phyloP scores from a whole-genome alignment of 2,797 vertebrate species.

The Alectoris magna region DNA sequence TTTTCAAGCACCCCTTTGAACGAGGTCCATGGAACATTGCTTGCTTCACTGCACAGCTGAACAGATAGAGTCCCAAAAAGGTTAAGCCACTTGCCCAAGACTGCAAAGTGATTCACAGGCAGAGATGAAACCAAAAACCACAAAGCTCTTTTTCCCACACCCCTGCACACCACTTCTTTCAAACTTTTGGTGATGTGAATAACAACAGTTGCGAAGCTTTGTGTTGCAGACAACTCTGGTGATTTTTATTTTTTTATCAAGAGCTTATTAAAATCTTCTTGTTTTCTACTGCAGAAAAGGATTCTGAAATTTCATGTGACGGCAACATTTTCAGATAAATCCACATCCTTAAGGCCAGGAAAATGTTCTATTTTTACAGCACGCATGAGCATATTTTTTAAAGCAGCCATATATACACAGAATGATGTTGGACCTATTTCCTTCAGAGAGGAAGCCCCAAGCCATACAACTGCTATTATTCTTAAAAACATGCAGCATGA shows the following conservation, averaged over 20 bases:
- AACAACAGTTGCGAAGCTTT: slow-evolving; percentile 49
- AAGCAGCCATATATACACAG: background rate
- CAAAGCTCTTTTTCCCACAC: slow-evolving; percentile 72
- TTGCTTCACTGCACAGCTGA: background rate
- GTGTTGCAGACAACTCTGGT: background rate
- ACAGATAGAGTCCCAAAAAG: background rate
- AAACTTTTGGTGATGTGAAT: slow-evolving; percentile 43
- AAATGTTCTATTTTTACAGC: slow-evolving; percentile 53
- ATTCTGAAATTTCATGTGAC: background rate
- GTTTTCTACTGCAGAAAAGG: background rate
- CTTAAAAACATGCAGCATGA: background rate
- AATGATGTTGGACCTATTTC: background rate
- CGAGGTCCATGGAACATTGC: background rate
- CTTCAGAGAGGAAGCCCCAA: slow-evolving; percentile 2
- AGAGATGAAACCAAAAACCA: slow-evolving; percentile 65
- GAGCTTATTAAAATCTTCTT: background rate
- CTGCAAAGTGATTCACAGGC: slow-evolving; percentile 70
- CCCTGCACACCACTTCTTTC: slow-evolving; percentile 69
- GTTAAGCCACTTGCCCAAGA: slow-evolving; percentile 56
- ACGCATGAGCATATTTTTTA: background rate
- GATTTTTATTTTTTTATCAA: background rate
- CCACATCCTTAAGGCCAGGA: slow-evolving; percentile 29
- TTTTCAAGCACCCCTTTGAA: background rate
- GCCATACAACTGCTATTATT: background rate
- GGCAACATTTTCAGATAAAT: background rate